phyloP scores from a whole-genome alignment of 2,888 invertebrate genomes.

The Willowsia nigromaculata region DNA sequence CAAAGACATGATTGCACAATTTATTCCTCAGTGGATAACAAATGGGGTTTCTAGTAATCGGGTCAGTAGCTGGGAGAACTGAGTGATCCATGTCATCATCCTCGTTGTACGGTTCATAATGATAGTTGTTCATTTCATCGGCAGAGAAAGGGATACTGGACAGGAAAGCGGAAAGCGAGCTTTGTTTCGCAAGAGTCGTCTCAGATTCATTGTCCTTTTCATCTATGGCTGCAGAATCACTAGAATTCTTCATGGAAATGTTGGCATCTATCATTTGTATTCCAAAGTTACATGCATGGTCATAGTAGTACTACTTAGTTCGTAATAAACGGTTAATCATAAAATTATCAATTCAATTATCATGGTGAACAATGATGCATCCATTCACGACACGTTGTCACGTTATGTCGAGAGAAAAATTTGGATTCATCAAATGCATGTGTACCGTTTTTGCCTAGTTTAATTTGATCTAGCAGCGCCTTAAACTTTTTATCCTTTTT shows the following conservation, averaged over 20 bases:
- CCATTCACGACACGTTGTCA: no score
- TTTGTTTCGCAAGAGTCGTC: neutral
- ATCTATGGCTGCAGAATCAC: neutral
- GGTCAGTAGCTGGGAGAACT: constrained; percentile 73
- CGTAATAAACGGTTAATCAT: no score
- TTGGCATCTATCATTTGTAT: constrained; percentile 2
- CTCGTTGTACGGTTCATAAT: constrained; percentile 50
- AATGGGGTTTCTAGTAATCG: constrained; percentile 73
- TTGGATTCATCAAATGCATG: no score
- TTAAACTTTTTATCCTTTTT: constrained; percentile 65
- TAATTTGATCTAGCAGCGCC: constrained; percentile 69
- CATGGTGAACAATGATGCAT: neutral
- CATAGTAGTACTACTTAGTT: no score
- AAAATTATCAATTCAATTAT: no score
- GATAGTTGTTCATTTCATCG: neutral
- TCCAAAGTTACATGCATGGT: no score
- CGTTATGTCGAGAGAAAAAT: no score
- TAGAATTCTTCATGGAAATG: neutral
- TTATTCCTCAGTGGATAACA: constrained; percentile 68
- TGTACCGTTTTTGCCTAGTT: constrained; percentile 57
- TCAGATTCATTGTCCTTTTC: constrained; percentile 2
- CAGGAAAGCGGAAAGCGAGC: neutral
- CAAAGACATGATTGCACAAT: constrained; percentile 76
- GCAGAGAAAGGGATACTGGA: constrained; percentile 18
- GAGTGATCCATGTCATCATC: constrained; percentile 71